Base-by-base conservation (phyloP, 2,888 invertebrate species). In the Rhagium mordax region DNA sequence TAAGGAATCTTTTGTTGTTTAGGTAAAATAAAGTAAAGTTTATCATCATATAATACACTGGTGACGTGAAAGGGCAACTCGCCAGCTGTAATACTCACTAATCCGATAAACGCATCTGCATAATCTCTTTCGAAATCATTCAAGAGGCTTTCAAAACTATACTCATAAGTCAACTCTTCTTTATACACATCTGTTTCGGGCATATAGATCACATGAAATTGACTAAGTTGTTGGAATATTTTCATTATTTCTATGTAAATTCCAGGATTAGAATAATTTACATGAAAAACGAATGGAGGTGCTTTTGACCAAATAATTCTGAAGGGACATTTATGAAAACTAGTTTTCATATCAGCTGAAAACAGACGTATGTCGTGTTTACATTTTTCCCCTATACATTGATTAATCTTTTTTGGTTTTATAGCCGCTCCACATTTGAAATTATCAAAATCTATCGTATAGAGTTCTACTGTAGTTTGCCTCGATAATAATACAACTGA, bases 291-390 rank as follows among this genome's bases (percentile, higher is more conserved):
- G 68, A 68, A 72, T 3, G 72, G 72, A 8, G 53, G 53, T 2
- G 33, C 16, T 41, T 10, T 55, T 13, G 62, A 2, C 72, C 72
- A 72, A 29, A 68, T 72, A 5, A 72, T 67, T 33, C 61, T 53
- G 20, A 72, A 53, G 10, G 72, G 72, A 15, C 68, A 72, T 62
- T 68, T 72, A 29, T 64, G 4, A 57, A 62, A 68, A 61, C 29
- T 41, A 16, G n/a, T 72, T 48, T 59, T 67, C 49, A 72, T 57
- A 29, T 72, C 57, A 20, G 47, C n/a, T 13, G 41, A n/a, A 48
- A 72, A 72, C 24, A 72, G 13, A 27, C 27, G 15, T 27, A 67
- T 33, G 13, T 24, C 16, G 6, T 49, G 13, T 55, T 68, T 48
- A 16, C 57, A 62, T 24, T 20, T 59, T n/a, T 15, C 15, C 13